Percentiles rank a stretch among this genome's conserved stretches.
Evolutionary conservation across 1,140 invertebrate genomes (phyloP).

Genomic region (Nylanderia fulva): DNA sequence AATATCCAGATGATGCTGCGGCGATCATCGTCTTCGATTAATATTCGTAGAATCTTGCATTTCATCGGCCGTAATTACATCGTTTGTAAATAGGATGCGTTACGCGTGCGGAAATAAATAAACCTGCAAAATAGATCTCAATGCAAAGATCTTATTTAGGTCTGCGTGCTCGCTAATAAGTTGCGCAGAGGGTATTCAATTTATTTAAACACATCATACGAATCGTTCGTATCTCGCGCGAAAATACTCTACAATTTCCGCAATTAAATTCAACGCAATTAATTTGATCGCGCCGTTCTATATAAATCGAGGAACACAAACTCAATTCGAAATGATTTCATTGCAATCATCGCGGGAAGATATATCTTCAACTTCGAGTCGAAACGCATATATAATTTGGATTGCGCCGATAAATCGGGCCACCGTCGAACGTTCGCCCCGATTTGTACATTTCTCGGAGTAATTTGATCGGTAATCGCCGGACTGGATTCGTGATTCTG

Average conservation of each 20-base stretch:
- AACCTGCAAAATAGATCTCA: background rate
- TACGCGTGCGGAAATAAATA: background rate
- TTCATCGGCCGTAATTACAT: constrained; percentile 26
- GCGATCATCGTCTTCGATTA: constrained; percentile 30
- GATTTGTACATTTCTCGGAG: constrained; percentile 18
- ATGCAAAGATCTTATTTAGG: background rate
- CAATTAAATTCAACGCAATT: background rate
- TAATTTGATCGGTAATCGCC: background rate
- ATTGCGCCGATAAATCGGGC: background rate
- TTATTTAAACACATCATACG: background rate
- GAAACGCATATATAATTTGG: background rate
- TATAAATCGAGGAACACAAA: background rate
- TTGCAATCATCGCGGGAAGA: constrained; percentile 12
- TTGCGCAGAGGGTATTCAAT: background rate
- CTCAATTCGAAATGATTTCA: background rate
- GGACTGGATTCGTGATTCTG: background rate
- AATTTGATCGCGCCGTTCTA: background rate
- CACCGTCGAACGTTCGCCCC: background rate
- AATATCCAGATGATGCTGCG: constrained; percentile 8
- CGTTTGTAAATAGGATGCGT: background rate
- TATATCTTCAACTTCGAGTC: background rate
- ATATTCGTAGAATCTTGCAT: constrained; percentile 3
- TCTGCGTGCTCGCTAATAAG: background rate
- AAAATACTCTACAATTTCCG: background rate
- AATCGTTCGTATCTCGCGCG: background rate